Base-by-base conservation (phyloP, 2,888 invertebrate genomes). In the Serrognathus titanus region DNA sequence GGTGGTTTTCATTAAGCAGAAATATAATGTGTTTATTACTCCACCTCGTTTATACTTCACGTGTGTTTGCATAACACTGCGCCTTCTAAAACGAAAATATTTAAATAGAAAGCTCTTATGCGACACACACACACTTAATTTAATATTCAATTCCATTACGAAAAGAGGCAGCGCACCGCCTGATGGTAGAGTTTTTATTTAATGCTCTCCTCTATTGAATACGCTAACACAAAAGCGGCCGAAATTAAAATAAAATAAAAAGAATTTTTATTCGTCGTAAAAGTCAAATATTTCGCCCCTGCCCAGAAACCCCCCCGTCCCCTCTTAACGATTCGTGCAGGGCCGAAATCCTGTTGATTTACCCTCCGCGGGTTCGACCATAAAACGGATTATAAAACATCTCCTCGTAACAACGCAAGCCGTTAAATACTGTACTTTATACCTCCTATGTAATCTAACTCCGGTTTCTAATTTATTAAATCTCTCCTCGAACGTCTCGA, bases 341-440 rank as follows among this genome's bases (percentile, higher is more conserved):
- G 39, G 35, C 53, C 43, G 48, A 47, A 55, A 47, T 55, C 47
- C 45, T 46, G 47, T 51, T 55, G 55, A 51, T 55, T 57, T 57
- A 57, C 51, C 47, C 43, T 43, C 48, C 53, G 31, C 55, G 51
- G 36, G 39, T 39, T 37, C 38, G 43, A 47, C 49, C 43, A 38
- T 56, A 56, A 56, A 55, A 51, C 47, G 51, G 55, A 55, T 55
- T 55, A 55, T 55, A 55, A 51, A 51, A 46, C 51, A 36, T 51
- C 40, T 40, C 12, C 40, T 13, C 40, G 40, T 40, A 40, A 40
- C 40, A 13, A 40, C 40, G 11, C 40, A 40, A 13, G 40, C 40
- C 40, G 11, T 40, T 40, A 40, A 40, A 40, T 40, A 40, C 40
- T 40, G 40, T 13, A 13, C 40, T 40, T 40, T 13, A 40, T 40